Percentiles rank a stretch among this genome's conserved stretches.
Conservation (phyloP, 2,113 vertebrate genomes). For the Chrysochloris asiatica region DNA sequence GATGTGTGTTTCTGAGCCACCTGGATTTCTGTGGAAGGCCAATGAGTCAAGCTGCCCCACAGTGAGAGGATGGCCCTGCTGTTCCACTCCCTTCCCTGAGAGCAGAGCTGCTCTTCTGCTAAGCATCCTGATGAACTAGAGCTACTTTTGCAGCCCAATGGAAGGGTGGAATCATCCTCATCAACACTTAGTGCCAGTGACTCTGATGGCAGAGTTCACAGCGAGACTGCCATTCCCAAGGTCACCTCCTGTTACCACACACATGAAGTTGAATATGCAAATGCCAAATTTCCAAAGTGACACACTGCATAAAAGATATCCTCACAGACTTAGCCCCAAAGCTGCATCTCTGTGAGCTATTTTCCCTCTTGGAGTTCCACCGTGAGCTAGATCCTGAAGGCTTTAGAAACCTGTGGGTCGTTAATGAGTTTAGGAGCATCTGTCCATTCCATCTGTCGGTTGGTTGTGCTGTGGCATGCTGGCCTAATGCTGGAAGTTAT, state of each 20-base stretch:
- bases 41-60: too few species aligned
- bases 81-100: background rate
- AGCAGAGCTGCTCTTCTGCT: background rate
- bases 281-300: background rate
- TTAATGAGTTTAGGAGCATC: background rate
- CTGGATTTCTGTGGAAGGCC: background rate
- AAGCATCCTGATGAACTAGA: accelerated
- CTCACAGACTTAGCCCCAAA: background rate
- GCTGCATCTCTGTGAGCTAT: background rate
- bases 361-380: background rate
- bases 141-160: accelerated
- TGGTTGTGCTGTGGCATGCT: background rate
- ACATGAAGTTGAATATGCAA: background rate
- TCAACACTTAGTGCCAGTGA: too few species aligned
- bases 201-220: background rate
- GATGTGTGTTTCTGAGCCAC: background rate
- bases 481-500: background rate
- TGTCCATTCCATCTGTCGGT: background rate
- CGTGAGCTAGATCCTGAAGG: background rate
- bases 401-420: background rate
- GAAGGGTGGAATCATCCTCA: accelerated
- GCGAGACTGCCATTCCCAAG: background rate
- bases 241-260: background rate
- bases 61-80: background rate
- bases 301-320: background rate